Percentiles rank a stretch among this genome's conserved stretches.
Conservation (phyloP, 2,888 invertebrate species). For the Achlya flavicornis region DNA sequence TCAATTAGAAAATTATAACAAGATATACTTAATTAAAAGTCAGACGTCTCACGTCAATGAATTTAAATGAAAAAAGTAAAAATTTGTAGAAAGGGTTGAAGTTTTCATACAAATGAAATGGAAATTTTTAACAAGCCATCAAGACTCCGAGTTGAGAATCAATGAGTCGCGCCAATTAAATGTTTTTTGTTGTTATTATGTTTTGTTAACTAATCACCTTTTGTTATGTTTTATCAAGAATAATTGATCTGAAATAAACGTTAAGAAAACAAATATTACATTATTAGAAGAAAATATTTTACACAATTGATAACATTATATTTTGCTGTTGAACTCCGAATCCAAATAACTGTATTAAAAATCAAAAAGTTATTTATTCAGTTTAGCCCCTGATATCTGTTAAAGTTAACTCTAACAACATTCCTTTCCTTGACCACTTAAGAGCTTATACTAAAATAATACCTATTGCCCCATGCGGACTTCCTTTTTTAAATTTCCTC, state of each 20-base stretch:
- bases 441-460: too few species aligned
- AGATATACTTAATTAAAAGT: conserved; percentile 64
- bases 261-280: neutral
- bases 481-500: neutral
- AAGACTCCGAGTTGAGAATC: conserved; percentile 45
- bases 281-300: neutral
- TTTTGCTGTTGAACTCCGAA: neutral
- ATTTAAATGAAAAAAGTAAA: conserved; percentile 49
- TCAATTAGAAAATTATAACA: conserved; percentile 72
- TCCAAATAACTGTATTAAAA: too few species aligned
- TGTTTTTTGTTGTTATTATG: conserved; percentile 50
- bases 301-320: too few species aligned
- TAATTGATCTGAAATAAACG: neutral
- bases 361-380: too few species aligned
- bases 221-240: conserved; percentile 6
- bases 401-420: too few species aligned
- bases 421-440: too few species aligned
- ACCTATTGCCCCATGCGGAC: too few species aligned
- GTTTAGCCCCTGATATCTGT: too few species aligned
- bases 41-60: conserved; percentile 43
- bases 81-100: conserved; percentile 66
- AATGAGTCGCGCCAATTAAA: conserved; percentile 69
- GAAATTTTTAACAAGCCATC: conserved; percentile 79
- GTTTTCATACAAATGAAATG: conserved; percentile 74
- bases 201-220: conserved; percentile 25